These are phyloP conservation scores for Caranx ignobilis DNA, from an alignment of 2,113 vertebrate genomes.

Conservation along the genomic window DNA sequence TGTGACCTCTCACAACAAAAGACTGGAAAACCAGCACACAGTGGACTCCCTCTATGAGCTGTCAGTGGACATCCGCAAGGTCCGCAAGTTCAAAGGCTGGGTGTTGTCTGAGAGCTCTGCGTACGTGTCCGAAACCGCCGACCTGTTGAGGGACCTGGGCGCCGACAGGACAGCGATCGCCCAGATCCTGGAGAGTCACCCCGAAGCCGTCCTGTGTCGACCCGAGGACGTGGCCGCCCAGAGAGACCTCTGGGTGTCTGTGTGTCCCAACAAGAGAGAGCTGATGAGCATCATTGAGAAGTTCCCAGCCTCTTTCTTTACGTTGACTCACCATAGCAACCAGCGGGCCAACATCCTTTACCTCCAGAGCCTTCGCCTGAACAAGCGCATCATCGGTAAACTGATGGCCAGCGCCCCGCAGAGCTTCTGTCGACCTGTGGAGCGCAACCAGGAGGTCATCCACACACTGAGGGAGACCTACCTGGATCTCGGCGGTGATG, in stretches of 20 bases:
- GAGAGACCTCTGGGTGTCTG: conserved; percentile 67
- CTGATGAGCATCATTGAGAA: conserved; percentile 66
- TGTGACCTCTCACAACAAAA: conserved; percentile 9
- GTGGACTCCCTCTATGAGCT: conserved; percentile 64
- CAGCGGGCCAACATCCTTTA: conserved; percentile 70
- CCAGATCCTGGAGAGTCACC: conserved; percentile 64
- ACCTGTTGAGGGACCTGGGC: conserved; percentile 67
- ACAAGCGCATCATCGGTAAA: conserved; percentile 66
- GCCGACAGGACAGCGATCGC: conserved; percentile 24
- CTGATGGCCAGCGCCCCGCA: conserved; percentile 72
- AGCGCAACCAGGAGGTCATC: conserved; percentile 70
- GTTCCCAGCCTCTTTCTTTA: conserved; percentile 71
- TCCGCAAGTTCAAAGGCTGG: conserved; percentile 66
- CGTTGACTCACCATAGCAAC: conserved; percentile 43
- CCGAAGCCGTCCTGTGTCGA: conserved; percentile 66
- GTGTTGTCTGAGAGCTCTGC: conserved; percentile 56
- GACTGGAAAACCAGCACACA: conserved; percentile 59
- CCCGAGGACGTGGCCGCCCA: conserved; percentile 60
- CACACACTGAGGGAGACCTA: conserved; percentile 69
- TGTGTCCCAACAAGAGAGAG: conserved; percentile 50
- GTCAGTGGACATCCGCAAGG: conserved; percentile 69
- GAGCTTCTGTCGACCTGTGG: conserved; percentile 65
- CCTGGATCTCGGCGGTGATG: conserved; percentile 65
- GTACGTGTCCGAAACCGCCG: conserved; percentile 53
- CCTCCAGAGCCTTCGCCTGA: conserved; percentile 62